A percentile compares a stretch with the other conserved stretches of the same genome.
These are phyloP conservation scores for Osmoderma eremita DNA, from an alignment of 2,888 invertebrate genomes.

Conservation along the genomic window DNA sequence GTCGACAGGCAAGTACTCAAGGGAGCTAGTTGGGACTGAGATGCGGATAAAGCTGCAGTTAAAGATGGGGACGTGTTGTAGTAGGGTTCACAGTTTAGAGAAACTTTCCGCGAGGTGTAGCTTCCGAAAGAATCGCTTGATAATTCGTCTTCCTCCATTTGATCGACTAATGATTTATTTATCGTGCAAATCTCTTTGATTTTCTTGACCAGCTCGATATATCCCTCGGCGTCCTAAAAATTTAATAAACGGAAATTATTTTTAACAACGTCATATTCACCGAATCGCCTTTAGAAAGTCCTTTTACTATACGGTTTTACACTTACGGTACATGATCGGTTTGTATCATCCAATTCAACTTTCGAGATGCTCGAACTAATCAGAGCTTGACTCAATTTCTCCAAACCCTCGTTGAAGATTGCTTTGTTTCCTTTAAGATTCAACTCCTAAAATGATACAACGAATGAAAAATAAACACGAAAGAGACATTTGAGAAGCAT, in stretches of 20 bases:
- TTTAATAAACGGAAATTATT: constrained; percentile 9
- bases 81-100: constrained; percentile 58
- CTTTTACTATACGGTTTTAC: background rate
- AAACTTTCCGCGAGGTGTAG: constrained; percentile 55
- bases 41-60: constrained; percentile 39
- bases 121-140: background rate
- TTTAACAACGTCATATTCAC: background rate
- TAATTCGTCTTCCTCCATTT: constrained; percentile 48
- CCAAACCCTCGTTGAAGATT: constrained; percentile 57
- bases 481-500: too few relatives aligned
- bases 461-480: too few relatives aligned
- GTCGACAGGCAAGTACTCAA: constrained; percentile 19
- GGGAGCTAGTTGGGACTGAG: constrained; percentile 46
- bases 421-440: constrained; percentile 61
- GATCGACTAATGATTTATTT: constrained; percentile 54
- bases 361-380: constrained; percentile 58
- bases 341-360: constrained; percentile 59
- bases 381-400: constrained; percentile 57
- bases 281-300: too few relatives aligned
- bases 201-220: constrained; percentile 57
- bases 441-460: constrained; percentile 56
- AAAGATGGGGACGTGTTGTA: constrained; percentile 49
- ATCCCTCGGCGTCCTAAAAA: constrained; percentile 57
- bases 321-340: constrained; percentile 59
- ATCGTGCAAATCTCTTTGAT: constrained; percentile 58